Evolutionary conservation across 1,140 invertebrate species (phyloP), one percentile per base, ranked within the genome.

Genomic region (Aricia agestis): DNA sequence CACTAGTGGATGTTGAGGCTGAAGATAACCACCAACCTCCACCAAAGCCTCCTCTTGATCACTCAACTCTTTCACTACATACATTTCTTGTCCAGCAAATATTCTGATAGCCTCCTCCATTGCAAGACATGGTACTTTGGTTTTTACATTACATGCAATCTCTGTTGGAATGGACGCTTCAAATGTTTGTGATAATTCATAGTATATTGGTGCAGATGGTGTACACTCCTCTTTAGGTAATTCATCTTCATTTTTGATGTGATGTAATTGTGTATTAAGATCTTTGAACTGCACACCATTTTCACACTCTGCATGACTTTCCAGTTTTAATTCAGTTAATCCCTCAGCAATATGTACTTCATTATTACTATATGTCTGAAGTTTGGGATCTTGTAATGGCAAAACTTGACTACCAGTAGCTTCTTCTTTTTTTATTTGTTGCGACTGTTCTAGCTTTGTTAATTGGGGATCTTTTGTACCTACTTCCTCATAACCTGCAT

Each of bases 1-100:
- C 11, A 91, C 79, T 67, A 91, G 76, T n/a, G 87, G 86, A 79
- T 89, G 84, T 63, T 89, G 87, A 19, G 84, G 79, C 7, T 81
- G 81, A 76, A 76, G 81, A 17, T 78, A 25, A 19, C 84, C 82
- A 6, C 89, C 87, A 15, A 77, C 76, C 74, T 89, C 87, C 0
- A 89, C 89, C 67, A 81, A 72, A 61, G 79, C 80, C 66, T 89
- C 89, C 70, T 89, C 87, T 76, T 70, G 80, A 52, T 87, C 84
- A 80, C 84, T 87, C 75, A 89, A 80, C 10, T 74, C 72, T 72
- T 77, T 83, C 36, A 89, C 77, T 73, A 82, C 81, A 66, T 76
- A 80, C 65, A 89, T 84, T 71, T 87, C 85, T 66, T 70, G 77
- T 10, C 84, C 85, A 58, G 82, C 85, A 85, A 78, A 88, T 10